Percentiles rank a stretch among this genome's conserved stretches.
These are phyloP conservation scores for Melanerpes aurifrons DNA, from an alignment of 2,113 vertebrate species.

Conservation along the genomic window DNA sequence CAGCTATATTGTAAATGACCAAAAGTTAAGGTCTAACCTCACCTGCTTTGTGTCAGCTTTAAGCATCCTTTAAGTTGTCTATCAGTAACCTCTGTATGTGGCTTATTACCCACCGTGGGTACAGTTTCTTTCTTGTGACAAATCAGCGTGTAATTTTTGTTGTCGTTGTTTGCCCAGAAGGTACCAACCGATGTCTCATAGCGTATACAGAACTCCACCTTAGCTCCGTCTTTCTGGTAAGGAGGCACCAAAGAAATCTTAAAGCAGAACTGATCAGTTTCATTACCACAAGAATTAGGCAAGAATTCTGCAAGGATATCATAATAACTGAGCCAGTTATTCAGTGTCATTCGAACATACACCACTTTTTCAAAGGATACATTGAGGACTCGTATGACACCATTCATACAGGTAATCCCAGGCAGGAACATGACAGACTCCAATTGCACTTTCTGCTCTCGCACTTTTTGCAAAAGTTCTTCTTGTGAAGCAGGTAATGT, in stretches of 20 bases:
- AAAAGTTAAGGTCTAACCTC: slow-evolving; percentile 65
- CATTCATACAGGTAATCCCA: slow-evolving; percentile 83
- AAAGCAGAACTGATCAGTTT: slow-evolving; percentile 92
- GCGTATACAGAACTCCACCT: slow-evolving; percentile 92
- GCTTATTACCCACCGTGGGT: slow-evolving; percentile 53
- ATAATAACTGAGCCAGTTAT: slow-evolving; percentile 88
- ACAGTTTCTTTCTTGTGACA: slow-evolving; percentile 83
- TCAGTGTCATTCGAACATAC: slow-evolving; percentile 85
- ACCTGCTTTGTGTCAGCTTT: slow-evolving; percentile 84
- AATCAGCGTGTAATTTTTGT: slow-evolving; percentile 88
- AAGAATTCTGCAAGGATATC: slow-evolving; percentile 91
- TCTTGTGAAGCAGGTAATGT: slow-evolving; percentile 79
- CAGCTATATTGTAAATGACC: background rate
- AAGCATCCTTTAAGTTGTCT: slow-evolving; percentile 91
- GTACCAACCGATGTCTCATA: slow-evolving; percentile 87
- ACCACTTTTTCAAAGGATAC: slow-evolving; percentile 89
- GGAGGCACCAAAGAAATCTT: slow-evolving; percentile 86
- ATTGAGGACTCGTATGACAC: slow-evolving; percentile 90
- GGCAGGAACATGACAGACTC: slow-evolving; percentile 86
- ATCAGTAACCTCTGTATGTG: slow-evolving; percentile 71
- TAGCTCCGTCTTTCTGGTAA: slow-evolving; percentile 80
- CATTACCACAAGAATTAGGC: slow-evolving; percentile 88
- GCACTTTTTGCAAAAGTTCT: slow-evolving; percentile 83
- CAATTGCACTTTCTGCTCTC: slow-evolving; percentile 83
- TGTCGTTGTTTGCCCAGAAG: slow-evolving; percentile 93